These are phyloP conservation scores for Apamea anceps DNA, from an alignment of 2,888 invertebrate genomes.

Conservation along the genomic window DNA sequence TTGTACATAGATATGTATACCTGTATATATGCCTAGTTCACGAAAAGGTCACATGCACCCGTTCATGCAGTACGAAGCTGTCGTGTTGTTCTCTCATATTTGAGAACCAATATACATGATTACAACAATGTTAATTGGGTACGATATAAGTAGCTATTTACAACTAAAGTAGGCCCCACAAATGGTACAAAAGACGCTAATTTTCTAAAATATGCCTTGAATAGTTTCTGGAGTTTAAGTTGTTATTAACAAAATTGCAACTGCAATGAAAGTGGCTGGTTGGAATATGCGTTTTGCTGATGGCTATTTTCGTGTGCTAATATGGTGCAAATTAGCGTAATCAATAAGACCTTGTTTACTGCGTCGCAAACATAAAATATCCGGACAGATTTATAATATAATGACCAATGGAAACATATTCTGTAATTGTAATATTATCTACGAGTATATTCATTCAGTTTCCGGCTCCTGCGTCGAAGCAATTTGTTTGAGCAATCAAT, in stretches of 20 bases:
- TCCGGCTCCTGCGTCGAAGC: not conserved
- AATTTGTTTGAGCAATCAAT: not conserved
- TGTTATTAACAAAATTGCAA: conserved; percentile 23
- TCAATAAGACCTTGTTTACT: conserved; percentile 36
- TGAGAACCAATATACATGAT: conserved; percentile 14
- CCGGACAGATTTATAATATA: conserved; percentile 1
- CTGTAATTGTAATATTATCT: not conserved
- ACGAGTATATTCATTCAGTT: not conserved
- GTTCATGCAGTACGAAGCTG: conserved; percentile 20
- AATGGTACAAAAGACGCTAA: not conserved
- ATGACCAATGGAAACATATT: not conserved
- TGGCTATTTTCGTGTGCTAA: conserved; percentile 16
- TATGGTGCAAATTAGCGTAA: conserved; percentile 28
- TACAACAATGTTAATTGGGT: conserved; percentile 4
- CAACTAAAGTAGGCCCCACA: not conserved
- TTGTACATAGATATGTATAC: conserved; percentile 37
- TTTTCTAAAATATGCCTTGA: conserved; percentile 7
- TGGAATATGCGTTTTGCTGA: conserved; percentile 13
- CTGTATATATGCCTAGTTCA: conserved; percentile 32
- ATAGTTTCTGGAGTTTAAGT: conserved; percentile 5
- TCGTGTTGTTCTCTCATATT: conserved; percentile 10
- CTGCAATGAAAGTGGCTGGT: conserved; percentile 19
- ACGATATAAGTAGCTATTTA: not conserved
- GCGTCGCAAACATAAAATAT: not conserved
- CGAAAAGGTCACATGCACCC: conserved; percentile 42